phyloP scores from a whole-genome alignment of 2,888 invertebrate genomes.

The Anagyrus pseudococci region DNA sequence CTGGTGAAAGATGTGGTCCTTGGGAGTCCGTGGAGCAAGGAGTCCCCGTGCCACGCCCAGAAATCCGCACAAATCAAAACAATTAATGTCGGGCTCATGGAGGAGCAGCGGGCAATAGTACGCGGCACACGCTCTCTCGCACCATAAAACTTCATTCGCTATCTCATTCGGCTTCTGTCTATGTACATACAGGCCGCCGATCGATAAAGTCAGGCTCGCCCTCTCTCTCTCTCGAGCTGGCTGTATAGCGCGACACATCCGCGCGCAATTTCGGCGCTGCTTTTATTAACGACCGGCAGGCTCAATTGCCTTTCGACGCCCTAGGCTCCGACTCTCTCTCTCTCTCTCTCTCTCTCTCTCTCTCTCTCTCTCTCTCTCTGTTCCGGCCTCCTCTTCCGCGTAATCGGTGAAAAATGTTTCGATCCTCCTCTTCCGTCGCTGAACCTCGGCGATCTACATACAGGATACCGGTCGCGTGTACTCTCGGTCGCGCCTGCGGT shows the following conservation, averaged over 20 bases:
- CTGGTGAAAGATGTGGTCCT: too few relatives aligned
- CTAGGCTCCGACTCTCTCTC: too few relatives aligned
- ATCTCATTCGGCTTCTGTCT: slow-evolving; percentile 23
- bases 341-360: slow-evolving; percentile 6
- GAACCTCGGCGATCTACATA: slow-evolving; percentile 42
- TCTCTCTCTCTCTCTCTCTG: too few relatives aligned
- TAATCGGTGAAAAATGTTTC: slow-evolving; percentile 52
- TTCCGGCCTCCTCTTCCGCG: slow-evolving; percentile 11
- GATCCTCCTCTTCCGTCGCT: slow-evolving; percentile 41
- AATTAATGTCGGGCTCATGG: slow-evolving; percentile 28
- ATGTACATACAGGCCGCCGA: slow-evolving; percentile 6
- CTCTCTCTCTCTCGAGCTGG: not conserved
- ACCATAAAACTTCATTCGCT: slow-evolving; percentile 46
- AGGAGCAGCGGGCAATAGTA: not conserved
- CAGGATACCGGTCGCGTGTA: not conserved
- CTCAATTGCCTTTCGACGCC: slow-evolving; percentile 50
- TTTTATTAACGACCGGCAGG: slow-evolving; percentile 51
- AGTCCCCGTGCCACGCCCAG: too few relatives aligned
- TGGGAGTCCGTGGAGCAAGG: too few relatives aligned
- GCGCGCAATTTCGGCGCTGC: slow-evolving; percentile 1
- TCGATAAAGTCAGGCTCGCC: not conserved
- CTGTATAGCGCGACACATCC: slow-evolving; percentile 18
- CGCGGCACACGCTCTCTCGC: slow-evolving; percentile 22
- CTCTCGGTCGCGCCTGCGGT: not conserved
- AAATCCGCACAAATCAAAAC: slow-evolving; percentile 33